Evolutionary conservation across 2,888 invertebrate genomes (phyloP), one percentile per base, ranked within the genome.

Genomic region (Ceramica pisi): DNA sequence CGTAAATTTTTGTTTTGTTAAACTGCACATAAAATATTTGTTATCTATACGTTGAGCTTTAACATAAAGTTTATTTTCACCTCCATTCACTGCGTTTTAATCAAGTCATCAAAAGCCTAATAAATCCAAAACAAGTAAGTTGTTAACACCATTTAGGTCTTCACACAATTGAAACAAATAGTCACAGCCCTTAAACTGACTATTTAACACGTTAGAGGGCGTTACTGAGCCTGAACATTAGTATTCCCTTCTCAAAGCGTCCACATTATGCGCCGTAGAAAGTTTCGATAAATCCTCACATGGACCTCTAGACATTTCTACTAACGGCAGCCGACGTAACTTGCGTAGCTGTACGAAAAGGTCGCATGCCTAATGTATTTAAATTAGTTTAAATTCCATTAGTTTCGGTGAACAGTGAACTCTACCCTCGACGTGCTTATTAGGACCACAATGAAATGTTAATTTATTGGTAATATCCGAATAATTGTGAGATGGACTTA

Each of bases 211-310:
- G 81, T 85, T 75, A 77, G 72, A 78, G 71, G 76, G 67, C 56
- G 63, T 86, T 81, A 76, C 66, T 55, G 69, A 67, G 63, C 56
- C 72, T 82, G 75, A 71, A 80, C 84, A 83, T 86, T 79, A 77
- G 78, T 82, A 86, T 81, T 81, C 81, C 70, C 72, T 78, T 81
- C 79, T 71, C 67, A 81, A 84, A 83, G 82, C 79, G 83, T 82
- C 70, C 64, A 65, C 74, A 76, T 74, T 81, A 79, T 79, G 72
- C 74, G 77, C 38, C 57, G 72, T 75, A 61, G 85, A 86, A 87
- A 86, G 80, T 85, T 86, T 85, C 78, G 75, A 85, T 82, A 86
- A 86, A 85, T 86, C 82, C 83, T 81, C 75, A 71, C 69, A 76
- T 67, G 73, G 71, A 77, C 81, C 82, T 81, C 72, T 65, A 77